Percentiles rank a stretch among this genome's conserved stretches.
Evolutionary conservation across 1,140 invertebrate species (phyloP).

Genomic region (Chrysopa pallens): DNA sequence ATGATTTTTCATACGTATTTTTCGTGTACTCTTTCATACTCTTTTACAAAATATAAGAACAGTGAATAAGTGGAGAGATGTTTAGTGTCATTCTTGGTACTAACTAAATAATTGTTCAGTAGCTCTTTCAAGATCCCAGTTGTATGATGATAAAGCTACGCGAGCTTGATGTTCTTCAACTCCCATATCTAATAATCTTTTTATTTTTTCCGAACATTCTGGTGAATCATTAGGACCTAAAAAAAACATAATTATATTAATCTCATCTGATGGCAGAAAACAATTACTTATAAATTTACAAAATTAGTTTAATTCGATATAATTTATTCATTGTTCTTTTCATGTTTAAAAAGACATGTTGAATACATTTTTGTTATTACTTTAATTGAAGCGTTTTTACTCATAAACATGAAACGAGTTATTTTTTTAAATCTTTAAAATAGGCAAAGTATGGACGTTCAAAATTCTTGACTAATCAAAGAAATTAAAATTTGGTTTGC

Average conservation of each 20-base stretch:
- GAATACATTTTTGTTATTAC: slow-evolving; percentile 1
- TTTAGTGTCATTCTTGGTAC: slow-evolving; percentile 14
- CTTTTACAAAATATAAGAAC: too few species aligned
- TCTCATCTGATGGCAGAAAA: too few species aligned
- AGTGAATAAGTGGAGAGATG: too few species aligned
- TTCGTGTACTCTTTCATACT: too few species aligned
- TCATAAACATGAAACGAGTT: too few species aligned
- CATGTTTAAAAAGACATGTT: neutral
- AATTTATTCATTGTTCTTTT: neutral
- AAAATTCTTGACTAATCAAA: too few species aligned
- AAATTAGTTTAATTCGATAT: neutral
- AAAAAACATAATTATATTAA: slow-evolving; percentile 11
- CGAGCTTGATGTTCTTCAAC: slow-evolving; percentile 64
- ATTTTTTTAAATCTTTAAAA: too few species aligned
- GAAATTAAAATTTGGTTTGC: too few species aligned
- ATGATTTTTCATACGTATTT: too few species aligned
- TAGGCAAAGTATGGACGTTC: too few species aligned
- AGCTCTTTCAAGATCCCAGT: slow-evolving; percentile 77
- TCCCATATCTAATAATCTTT: slow-evolving; percentile 72
- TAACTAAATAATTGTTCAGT: slow-evolving; percentile 82
- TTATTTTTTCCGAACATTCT: slow-evolving; percentile 68
- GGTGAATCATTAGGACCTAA: slow-evolving; percentile 47
- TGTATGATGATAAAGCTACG: slow-evolving; percentile 69
- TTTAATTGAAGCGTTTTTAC: too few species aligned
- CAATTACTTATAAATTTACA: neutral